Percentiles rank a stretch among this genome's conserved stretches.
These are phyloP conservation scores for Caenorhabditis briggsae DNA, from an alignment of 1,140 invertebrate species.

Conservation along the genomic window DNA sequence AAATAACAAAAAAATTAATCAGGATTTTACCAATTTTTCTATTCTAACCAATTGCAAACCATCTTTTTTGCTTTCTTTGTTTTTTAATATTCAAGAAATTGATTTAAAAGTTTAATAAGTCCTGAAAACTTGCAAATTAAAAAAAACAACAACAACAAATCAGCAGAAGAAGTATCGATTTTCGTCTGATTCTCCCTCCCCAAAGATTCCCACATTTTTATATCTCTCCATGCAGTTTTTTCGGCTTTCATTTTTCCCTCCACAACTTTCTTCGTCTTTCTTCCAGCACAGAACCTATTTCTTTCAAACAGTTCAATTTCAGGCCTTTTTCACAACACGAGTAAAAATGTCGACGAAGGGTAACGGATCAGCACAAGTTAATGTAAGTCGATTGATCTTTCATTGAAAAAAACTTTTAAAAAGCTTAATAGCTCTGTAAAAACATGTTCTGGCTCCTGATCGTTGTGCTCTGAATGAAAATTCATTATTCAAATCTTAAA, in stretches of 20 bases:
- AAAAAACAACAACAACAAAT: too few species aligned
- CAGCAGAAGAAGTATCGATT: too few species aligned
- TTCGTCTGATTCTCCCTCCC: too few species aligned
- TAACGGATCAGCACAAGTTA: slow-evolving; percentile 22
- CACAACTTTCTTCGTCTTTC: background rate
- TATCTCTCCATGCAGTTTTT: background rate
- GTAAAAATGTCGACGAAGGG: slow-evolving; percentile 36
- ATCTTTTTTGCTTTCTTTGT: background rate
- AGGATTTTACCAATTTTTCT: background rate
- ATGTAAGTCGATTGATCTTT: slow-evolving; percentile 9
- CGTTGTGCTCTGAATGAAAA: too few species aligned
- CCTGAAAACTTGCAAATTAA: too few species aligned
- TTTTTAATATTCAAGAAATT: too few species aligned
- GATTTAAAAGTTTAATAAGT: too few species aligned
- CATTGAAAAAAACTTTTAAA: background rate
- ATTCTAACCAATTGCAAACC: background rate
- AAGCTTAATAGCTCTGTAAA: background rate
- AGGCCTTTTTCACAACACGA: slow-evolving; percentile 33
- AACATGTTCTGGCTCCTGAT: background rate
- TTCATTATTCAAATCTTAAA: too few species aligned
- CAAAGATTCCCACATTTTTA: background rate
- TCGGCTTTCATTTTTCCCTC: background rate
- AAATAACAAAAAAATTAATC: background rate
- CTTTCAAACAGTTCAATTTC: background rate
- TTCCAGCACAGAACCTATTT: background rate